phyloP scores from a whole-genome alignment of 2,888 invertebrate genomes.

The Tryphoninae sp. region DNA sequence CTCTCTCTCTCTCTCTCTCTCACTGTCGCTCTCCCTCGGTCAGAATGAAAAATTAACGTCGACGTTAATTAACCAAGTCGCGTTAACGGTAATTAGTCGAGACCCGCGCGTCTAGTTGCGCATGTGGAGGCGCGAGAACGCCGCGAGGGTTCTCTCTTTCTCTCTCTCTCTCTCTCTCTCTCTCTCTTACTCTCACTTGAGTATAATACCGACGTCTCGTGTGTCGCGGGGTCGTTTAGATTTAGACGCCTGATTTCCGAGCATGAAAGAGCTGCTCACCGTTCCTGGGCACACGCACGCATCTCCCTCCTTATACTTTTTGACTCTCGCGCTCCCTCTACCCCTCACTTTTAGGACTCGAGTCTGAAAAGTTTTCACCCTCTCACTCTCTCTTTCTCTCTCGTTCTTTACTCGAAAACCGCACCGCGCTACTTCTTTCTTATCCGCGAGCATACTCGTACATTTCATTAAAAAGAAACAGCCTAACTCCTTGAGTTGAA shows the following conservation, averaged over 20 bases:
- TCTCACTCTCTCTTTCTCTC: not conserved
- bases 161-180: conserved; percentile 6
- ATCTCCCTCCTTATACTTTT: conserved; percentile 60
- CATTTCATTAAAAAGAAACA: conserved; percentile 15
- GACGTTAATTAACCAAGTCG: conserved; percentile 76
- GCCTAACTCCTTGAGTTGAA: not conserved
- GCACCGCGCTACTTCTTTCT: conserved; percentile 22
- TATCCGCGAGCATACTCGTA: conserved; percentile 18
- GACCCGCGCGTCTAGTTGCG: conserved; percentile 55
- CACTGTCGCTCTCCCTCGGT: conserved; percentile 30
- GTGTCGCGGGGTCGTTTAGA: conserved; percentile 76
- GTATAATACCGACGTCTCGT: conserved; percentile 64
- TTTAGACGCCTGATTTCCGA: conserved; percentile 77
- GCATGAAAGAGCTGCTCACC: conserved; percentile 71
- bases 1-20: conserved; percentile 26
- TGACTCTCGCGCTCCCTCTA: conserved; percentile 59
- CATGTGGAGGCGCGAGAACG: conserved; percentile 50
- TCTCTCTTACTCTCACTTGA: conserved; percentile 6
- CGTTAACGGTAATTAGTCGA: conserved; percentile 78
- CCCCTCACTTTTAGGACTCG: conserved; percentile 17
- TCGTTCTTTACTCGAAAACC: conserved; percentile 10
- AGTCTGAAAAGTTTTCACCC: conserved; percentile 31
- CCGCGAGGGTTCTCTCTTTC: conserved; percentile 56
- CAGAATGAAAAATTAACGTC: conserved; percentile 70
- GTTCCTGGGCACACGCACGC: conserved; percentile 64